Evolutionary conservation across 2,888 invertebrate species (phyloP).

Genomic region (Polydesmus complanatus): DNA sequence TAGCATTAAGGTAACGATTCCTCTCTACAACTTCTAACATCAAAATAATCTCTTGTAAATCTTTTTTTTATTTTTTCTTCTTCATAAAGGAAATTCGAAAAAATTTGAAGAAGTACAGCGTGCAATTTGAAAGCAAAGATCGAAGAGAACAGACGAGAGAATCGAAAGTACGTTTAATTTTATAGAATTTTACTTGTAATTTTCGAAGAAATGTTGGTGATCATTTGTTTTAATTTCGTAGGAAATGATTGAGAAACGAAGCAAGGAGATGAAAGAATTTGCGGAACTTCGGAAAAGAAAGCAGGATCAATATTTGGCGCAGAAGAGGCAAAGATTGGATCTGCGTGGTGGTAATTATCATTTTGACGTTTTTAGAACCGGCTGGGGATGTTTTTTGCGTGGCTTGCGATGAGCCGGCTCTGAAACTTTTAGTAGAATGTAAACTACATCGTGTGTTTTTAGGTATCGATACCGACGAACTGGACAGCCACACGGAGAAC

Average conservation of each 20-base stretch:
- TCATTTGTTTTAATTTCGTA: constrained; percentile 22
- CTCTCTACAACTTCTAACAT: not conserved
- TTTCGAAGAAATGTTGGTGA: not conserved
- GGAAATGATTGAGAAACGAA: constrained; percentile 83
- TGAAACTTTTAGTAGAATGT: not conserved
- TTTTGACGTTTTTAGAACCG: not conserved
- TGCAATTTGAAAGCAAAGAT: constrained; percentile 92
- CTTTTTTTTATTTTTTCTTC: not conserved
- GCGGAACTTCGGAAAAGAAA: constrained; percentile 64
- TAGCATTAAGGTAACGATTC: constrained; percentile 48
- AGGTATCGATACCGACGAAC: constrained; percentile 89
- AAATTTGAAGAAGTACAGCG: constrained; percentile 92
- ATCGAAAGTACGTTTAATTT: constrained; percentile 48
- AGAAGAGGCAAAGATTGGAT: constrained; percentile 66
- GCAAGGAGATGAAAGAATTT: constrained; percentile 72
- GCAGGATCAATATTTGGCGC: constrained; percentile 56
- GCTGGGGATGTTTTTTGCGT: not conserved
- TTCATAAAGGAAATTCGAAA: constrained; percentile 70
- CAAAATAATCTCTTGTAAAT: not conserved
- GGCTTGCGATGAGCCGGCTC: not conserved
- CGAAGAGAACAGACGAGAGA: constrained; percentile 80
- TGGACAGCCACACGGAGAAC: constrained; percentile 69
- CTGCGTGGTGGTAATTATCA: constrained; percentile 60
- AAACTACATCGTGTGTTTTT: constrained; percentile 26
- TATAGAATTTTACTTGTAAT: constrained; percentile 14